Evolutionary conservation across 1,140 invertebrate species (phyloP), one percentile per base, ranked within the genome.

Genomic region (Augochlora pura): DNA sequence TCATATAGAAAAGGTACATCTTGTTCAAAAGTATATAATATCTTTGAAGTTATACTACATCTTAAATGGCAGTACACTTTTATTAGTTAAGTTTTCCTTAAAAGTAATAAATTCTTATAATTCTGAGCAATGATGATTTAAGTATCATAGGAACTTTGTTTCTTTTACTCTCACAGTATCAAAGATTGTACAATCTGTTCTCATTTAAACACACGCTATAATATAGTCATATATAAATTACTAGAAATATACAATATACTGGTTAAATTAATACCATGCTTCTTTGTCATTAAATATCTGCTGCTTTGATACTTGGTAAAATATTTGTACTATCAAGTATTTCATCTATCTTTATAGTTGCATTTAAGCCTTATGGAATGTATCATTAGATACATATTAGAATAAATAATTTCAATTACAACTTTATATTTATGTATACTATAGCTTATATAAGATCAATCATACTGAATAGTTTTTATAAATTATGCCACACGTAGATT

Each of bases 91-190:
- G 12, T 54, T 16, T 49, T 62, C 62, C 46, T 77, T 64, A 77
- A 54, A 59, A 12, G 8, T 73, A 73, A 6, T 79, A 79, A 79
- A 70, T 77, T 67, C 39, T 32, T 72, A 32, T 12, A 42, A 5
- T 38, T 78, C 59, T 80, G 78, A 80, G 78, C 78, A 80, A 80
- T 38, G 14, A 32, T 79, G 63, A 66, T 68, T 67, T 68, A 63
- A 21, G 21, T 25, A 42, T 66, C 49, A 76, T 80, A 80, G 78
- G 78, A 80, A 80, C 78, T 80, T 80, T 42, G n/a, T 62, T 60
- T 54, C 18, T 62, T 80, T n/a, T 3, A 32, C 60, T 23, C 25
- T 80, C 21, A 60, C 25, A 32, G 54, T 27, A 32, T 49, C 52
- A 27, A 57, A 78, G 54, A 60, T 38, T 66, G 42, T 27, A 18